These are phyloP conservation scores for Kryptopterus vitreolus DNA, from an alignment of 2,797 vertebrate species.

Conservation along the genomic window DNA sequence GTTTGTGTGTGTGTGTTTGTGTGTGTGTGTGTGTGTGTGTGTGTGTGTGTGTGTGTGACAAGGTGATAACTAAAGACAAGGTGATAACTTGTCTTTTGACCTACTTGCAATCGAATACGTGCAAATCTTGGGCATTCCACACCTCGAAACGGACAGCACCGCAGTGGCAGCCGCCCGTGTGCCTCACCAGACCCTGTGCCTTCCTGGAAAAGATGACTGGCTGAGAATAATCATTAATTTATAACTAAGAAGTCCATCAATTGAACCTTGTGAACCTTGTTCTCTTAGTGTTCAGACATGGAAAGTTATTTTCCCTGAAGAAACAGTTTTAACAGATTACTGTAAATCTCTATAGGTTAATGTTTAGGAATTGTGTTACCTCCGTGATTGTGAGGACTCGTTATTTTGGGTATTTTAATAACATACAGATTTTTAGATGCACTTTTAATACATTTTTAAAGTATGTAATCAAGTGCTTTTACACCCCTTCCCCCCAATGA, in stretches of 20 bases:
- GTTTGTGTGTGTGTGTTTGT: no score
- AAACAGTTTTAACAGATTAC: background rate
- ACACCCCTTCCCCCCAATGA: background rate
- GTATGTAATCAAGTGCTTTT: background rate
- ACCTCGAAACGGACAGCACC: slow-evolving; percentile 89
- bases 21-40: no score
- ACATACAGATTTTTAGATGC: background rate
- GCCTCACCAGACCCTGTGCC: slow-evolving; percentile 81
- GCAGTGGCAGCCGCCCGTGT: slow-evolving; percentile 92
- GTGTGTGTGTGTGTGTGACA: background rate
- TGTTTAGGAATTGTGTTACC: no score
- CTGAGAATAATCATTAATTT: background rate
- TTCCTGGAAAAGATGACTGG: slow-evolving; percentile 65
- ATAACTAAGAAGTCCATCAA: background rate
- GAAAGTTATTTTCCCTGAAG: background rate
- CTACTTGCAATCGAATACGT: slow-evolving; percentile 95
- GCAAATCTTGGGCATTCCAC: slow-evolving; percentile 81
- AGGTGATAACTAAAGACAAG: background rate
- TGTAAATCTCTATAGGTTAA: background rate
- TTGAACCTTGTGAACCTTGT: background rate
- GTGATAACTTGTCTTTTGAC: slow-evolving; percentile 40
- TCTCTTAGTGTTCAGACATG: background rate
- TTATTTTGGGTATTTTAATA: background rate
- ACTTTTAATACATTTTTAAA: background rate
- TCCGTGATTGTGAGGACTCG: background rate